Evolutionary conservation across 2,797 vertebrate genomes (phyloP).

Genomic region (Enteromius radiatus): DNA sequence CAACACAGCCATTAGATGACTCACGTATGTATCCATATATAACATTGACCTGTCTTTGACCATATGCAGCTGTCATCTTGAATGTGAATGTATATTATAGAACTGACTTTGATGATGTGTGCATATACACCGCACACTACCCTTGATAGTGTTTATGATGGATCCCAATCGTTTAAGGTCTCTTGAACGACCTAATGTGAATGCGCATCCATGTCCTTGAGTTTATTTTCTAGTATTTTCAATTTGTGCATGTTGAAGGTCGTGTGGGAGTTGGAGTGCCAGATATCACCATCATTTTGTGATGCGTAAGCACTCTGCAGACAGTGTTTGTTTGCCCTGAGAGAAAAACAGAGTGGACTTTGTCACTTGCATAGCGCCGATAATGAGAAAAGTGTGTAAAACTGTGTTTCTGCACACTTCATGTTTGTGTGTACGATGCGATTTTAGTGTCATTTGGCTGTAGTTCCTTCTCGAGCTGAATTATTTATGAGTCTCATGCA

Average conservation of each 20-base stretch:
- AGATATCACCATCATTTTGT: conserved; percentile 30
- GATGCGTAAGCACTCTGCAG: conserved; percentile 45
- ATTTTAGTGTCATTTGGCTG: conserved; percentile 34
- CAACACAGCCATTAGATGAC: conserved; percentile 8
- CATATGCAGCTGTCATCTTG: conserved; percentile 15
- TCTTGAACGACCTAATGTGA: neutral
- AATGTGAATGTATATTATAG: neutral
- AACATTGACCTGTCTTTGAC: conserved; percentile 50
- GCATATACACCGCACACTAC: neutral
- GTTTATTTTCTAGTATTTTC: conserved; percentile 20
- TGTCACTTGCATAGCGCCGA: conserved; percentile 32
- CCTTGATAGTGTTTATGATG: conserved; percentile 32
- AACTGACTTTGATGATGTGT: neutral
- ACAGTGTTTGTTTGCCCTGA: conserved; percentile 40
- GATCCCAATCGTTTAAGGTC: neutral
- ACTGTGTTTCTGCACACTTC: conserved; percentile 42
- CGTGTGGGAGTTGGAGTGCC: conserved; percentile 16
- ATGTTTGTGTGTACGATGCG: conserved; percentile 6
- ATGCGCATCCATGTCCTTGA: conserved; percentile 31
- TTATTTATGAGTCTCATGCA: conserved; percentile 74
- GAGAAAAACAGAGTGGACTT: conserved; percentile 32
- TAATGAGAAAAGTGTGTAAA: conserved; percentile 48
- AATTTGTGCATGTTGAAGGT: neutral
- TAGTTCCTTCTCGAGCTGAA: conserved; percentile 57
- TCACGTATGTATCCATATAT: conserved; percentile 17